phyloP scores from a whole-genome alignment of 2,888 invertebrate species.

The Yponomeuta malinellus region DNA sequence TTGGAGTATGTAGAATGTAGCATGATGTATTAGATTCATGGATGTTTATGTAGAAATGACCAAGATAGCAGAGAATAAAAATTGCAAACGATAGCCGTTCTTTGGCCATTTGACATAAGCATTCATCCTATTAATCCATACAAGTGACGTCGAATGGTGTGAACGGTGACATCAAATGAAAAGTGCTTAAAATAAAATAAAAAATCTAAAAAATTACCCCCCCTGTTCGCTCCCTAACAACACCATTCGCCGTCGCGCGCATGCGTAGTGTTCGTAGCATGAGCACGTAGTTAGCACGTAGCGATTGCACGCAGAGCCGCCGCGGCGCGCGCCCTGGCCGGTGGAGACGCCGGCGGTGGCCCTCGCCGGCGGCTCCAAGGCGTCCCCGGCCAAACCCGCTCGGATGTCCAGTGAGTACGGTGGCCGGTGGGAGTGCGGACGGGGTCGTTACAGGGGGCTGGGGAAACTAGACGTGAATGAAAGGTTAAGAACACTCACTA shows the following conservation, averaged over 20 bases:
- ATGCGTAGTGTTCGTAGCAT: background rate
- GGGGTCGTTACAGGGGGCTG: no score
- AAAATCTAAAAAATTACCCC: no score
- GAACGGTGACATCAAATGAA: no score
- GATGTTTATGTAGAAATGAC: background rate
- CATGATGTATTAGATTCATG: background rate
- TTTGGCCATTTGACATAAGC: background rate
- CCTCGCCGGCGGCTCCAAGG: slow-evolving; percentile 50
- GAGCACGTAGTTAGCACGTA: slow-evolving; percentile 33
- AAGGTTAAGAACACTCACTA: no score
- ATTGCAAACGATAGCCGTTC: no score
- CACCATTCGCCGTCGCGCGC: slow-evolving; percentile 18
- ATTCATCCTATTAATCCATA: background rate
- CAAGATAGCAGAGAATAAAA: no score
- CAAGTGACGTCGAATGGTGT: background rate
- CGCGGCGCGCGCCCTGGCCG: slow-evolving; percentile 27
- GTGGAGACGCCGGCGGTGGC: slow-evolving; percentile 28
- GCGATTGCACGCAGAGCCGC: slow-evolving; percentile 60
- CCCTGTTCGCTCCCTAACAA: no score
- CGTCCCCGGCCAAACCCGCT: slow-evolving; percentile 65
- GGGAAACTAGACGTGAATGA: no score
- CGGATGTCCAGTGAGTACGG: slow-evolving; percentile 66
- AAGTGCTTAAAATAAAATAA: no score
- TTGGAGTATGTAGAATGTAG: background rate
- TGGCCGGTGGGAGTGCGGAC: slow-evolving; percentile 17